These are phyloP conservation scores for Sylvicola fuscatus DNA, from an alignment of 2,888 invertebrate genomes.

Conservation along the genomic window DNA sequence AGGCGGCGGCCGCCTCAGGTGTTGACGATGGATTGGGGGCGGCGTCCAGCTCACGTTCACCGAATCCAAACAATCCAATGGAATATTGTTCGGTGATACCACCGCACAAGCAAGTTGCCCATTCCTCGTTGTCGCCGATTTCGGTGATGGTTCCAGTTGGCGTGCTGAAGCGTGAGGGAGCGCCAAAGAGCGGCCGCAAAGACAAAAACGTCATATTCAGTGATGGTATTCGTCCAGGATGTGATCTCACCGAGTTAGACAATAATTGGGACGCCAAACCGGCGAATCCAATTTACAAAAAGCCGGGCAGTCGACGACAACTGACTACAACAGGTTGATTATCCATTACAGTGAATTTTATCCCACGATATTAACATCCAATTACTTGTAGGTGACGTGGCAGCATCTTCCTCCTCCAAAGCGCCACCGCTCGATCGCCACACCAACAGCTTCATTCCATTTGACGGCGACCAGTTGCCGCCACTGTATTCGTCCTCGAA, in stretches of 20 bases:
- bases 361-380: too few species aligned
- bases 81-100: conserved; percentile 73
- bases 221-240: conserved; percentile 73
- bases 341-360: too few species aligned
- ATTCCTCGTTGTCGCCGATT: conserved; percentile 29
- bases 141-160: conserved; percentile 74
- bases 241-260: conserved; percentile 63
- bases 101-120: conserved; percentile 48
- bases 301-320: conserved; percentile 11
- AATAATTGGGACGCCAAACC: conserved; percentile 31
- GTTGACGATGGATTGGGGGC: neutral
- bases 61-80: conserved; percentile 71
- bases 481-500: conserved; percentile 25
- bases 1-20: conserved; percentile 2
- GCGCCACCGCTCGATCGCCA: conserved; percentile 13
- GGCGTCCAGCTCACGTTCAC: conserved; percentile 24
- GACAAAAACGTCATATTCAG: conserved; percentile 71
- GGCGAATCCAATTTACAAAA: too few species aligned
- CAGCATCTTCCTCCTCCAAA: conserved; percentile 13
- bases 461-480: conserved; percentile 29
- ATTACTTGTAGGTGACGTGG: conserved; percentile 6
- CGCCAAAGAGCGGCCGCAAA: conserved; percentile 27
- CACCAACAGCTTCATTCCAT: conserved; percentile 28
- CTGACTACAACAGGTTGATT: neutral
- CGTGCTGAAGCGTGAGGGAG: conserved; percentile 41